Percentiles rank a stretch among this genome's conserved stretches.
Conservation (phyloP, 2,113 vertebrate species). For the Piliocolobus tephrosceles region DNA sequence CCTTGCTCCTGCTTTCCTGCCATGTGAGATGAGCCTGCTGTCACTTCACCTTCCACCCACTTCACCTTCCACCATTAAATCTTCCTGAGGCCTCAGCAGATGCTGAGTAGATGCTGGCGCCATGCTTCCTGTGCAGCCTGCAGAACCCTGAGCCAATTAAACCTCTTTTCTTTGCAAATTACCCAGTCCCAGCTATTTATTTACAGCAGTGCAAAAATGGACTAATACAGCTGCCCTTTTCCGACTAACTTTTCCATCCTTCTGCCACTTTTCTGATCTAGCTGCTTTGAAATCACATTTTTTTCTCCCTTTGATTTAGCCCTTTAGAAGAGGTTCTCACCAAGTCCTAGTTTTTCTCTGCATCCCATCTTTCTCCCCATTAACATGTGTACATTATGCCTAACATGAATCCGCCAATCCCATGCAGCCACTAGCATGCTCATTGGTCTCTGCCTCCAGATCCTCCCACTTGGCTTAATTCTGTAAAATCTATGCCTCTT, state of each 20-base stretch:
- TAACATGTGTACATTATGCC: background rate
- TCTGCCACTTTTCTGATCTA: background rate
- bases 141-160: too few relatives aligned
- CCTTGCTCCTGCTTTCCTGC: too few relatives aligned
- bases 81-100: too few relatives aligned
- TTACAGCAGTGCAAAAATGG: too few relatives aligned
- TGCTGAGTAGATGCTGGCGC: too few relatives aligned
- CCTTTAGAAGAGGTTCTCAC: background rate
- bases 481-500: background rate
- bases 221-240: background rate
- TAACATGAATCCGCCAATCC: background rate
- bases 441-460: background rate
- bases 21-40: too few relatives aligned
- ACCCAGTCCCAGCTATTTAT: too few relatives aligned
- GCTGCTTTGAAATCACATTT: background rate
- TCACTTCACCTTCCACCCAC: too few relatives aligned
- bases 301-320: background rate
- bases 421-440: accelerated
- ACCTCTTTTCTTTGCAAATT: too few relatives aligned
- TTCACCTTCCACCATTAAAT: too few relatives aligned
- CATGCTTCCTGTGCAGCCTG: too few relatives aligned
- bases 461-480: accelerated
- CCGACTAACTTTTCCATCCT: background rate
- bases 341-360: background rate
- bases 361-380: background rate